A percentile compares a stretch with the other conserved stretches of the same genome.
phyloP scores from a whole-genome alignment of 2,888 invertebrate genomes.

The Mellilla xanthometata region DNA sequence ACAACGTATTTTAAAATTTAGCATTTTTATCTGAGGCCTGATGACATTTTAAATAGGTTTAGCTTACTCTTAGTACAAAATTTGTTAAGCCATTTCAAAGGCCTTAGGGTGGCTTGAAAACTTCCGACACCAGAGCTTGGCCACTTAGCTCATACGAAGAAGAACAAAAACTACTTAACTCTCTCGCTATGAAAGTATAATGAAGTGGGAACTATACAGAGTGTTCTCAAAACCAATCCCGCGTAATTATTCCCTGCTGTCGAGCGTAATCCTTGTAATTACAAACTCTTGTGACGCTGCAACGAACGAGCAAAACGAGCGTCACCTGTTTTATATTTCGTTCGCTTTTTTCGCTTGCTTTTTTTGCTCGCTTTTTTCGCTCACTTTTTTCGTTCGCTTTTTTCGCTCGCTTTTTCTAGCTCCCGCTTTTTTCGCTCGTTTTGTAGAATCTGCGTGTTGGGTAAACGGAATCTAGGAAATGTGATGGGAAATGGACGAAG shows the following conservation, averaged over 20 bases:
- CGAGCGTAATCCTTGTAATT: conserved; percentile 17
- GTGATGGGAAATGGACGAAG: background rate
- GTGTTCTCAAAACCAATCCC: conserved; percentile 8
- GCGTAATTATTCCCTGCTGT: conserved; percentile 2
- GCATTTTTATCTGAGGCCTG: too few relatives aligned
- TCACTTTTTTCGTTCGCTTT: conserved; percentile 2
- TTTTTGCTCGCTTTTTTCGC: conserved; percentile 3
- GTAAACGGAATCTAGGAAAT: conserved; percentile 4
- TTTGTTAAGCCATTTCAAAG: too few relatives aligned
- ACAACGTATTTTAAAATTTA: too few relatives aligned
- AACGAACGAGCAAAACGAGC: conserved; percentile 9
- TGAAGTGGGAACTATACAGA: too few relatives aligned
- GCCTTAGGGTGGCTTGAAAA: too few relatives aligned
- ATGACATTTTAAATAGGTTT: too few relatives aligned
- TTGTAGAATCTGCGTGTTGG: conserved; percentile 8
- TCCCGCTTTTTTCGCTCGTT: background rate
- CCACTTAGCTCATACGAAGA: too few relatives aligned
- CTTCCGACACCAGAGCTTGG: too few relatives aligned
- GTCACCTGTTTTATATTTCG: conserved; percentile 2
- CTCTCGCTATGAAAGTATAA: too few relatives aligned
- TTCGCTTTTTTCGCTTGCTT: conserved; percentile 3
- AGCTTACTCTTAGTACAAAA: too few relatives aligned
- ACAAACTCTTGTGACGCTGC: conserved; percentile 11
- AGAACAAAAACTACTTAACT: too few relatives aligned
- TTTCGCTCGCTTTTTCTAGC: conserved; percentile 2